Evolutionary conservation across 2,888 invertebrate genomes (phyloP).

Genomic region (Helobdella robusta): DNA sequence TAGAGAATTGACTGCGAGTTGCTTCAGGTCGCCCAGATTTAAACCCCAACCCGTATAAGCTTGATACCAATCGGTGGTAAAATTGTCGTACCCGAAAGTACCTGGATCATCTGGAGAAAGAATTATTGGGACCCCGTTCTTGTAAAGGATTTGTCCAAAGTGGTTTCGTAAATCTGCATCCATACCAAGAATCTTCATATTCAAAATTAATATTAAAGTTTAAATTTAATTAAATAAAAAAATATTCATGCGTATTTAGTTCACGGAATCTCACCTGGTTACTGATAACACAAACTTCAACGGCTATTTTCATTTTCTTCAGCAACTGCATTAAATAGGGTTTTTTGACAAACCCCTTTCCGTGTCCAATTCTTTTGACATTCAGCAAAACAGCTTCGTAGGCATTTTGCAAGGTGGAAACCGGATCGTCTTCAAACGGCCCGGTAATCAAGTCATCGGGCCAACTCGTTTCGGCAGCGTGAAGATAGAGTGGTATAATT

Average conservation of each 20-base stretch:
- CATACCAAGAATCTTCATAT: constrained; percentile 34
- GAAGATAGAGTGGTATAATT: constrained; percentile 31
- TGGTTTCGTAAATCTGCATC: constrained; percentile 36
- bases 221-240: background rate
- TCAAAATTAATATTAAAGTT: background rate
- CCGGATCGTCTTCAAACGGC: constrained; percentile 26
- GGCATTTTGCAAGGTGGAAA: constrained; percentile 35
- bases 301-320: constrained; percentile 27
- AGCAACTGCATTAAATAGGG: constrained; percentile 31
- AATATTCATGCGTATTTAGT: constrained; percentile 19
- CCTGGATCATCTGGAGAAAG: constrained; percentile 38
- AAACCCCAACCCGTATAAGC: constrained; percentile 37
- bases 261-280: constrained; percentile 31
- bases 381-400: constrained; percentile 36
- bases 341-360: constrained; percentile 34
- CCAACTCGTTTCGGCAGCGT: constrained; percentile 36
- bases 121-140: constrained; percentile 35
- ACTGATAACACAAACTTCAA: constrained; percentile 32
- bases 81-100: constrained; percentile 37
- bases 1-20: constrained; percentile 35
- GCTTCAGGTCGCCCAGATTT: constrained; percentile 35
- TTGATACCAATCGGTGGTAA: constrained; percentile 37
- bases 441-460: constrained; percentile 34
- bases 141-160: constrained; percentile 33
- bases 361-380: constrained; percentile 36